Evolutionary conservation across 1,140 invertebrate species (phyloP).

Genomic region (Sinonovacula constricta): DNA sequence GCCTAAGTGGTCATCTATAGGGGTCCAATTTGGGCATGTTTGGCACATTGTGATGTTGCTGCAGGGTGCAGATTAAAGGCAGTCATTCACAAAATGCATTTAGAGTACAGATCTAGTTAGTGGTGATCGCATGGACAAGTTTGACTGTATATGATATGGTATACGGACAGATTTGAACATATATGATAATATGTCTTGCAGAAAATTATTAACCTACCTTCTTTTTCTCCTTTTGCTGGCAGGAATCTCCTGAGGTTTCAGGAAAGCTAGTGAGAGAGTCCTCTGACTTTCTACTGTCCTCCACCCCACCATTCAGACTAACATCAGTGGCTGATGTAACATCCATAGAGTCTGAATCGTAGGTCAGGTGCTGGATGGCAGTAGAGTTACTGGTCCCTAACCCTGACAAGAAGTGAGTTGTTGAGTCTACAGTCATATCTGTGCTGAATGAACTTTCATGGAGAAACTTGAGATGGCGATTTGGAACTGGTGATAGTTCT

Average conservation of each 20-base stretch:
- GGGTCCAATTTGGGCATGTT: too few species aligned
- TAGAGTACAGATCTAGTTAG: too few species aligned
- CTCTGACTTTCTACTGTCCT: constrained; percentile 24
- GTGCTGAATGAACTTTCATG: constrained; percentile 19
- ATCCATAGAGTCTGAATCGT: constrained; percentile 52
- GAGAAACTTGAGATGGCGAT: constrained; percentile 46
- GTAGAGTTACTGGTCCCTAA: constrained; percentile 12
- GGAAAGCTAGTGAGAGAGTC: constrained; percentile 29
- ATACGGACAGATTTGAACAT: too few species aligned
- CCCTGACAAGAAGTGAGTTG: constrained; percentile 25
- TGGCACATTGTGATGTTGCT: too few species aligned
- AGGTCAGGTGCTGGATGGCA: not conserved
- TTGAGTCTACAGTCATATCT: constrained; percentile 48
- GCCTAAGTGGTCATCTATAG: too few species aligned
- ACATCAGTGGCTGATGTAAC: constrained; percentile 40
- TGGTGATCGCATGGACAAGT: too few species aligned
- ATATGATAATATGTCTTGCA: too few species aligned
- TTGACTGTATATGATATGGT: too few species aligned
- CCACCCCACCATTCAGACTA: not conserved
- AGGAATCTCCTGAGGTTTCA: constrained; percentile 9
- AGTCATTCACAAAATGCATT: too few species aligned
- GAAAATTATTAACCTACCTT: too few species aligned
- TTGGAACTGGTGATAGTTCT: constrained; percentile 15
- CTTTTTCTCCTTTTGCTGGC: constrained; percentile 18
- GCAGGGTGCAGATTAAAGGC: too few species aligned